Evolutionary conservation across 2,113 vertebrate genomes (phyloP).

Genomic region (Vombatus ursinus): DNA sequence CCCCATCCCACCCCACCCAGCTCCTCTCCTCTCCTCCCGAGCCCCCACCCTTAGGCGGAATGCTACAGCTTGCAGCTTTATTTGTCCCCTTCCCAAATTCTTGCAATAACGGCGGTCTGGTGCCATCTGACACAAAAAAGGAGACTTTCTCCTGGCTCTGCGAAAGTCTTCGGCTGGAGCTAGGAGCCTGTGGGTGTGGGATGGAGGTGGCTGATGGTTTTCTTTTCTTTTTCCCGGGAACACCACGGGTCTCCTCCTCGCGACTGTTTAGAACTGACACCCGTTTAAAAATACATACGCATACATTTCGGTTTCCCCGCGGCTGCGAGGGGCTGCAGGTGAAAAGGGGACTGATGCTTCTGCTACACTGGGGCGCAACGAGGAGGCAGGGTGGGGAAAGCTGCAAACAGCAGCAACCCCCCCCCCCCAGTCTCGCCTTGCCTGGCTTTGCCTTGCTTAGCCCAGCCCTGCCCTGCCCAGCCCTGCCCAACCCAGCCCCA

Average conservation of each 20-base stretch:
- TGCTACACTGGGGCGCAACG: not conserved
- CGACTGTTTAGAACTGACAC: not conserved
- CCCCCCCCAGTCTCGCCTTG: conserved; percentile 59
- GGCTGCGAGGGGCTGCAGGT: conserved; percentile 73
- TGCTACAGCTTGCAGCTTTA: conserved; percentile 1
- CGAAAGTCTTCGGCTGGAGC: conserved; percentile 46
- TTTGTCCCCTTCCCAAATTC: conserved; percentile 50
- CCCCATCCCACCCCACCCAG: not conserved
- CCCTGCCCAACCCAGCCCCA: not conserved
- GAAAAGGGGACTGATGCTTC: conserved; percentile 48
- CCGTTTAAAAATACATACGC: conserved; percentile 48
- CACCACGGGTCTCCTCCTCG: not conserved
- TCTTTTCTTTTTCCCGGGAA: not conserved
- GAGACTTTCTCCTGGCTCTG: conserved; percentile 53
- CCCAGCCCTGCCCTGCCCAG: not conserved
- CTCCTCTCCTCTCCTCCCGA: conserved; percentile 30
- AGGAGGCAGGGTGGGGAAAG: conserved; percentile 38
- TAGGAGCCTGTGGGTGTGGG: conserved; percentile 20
- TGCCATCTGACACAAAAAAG: conserved; percentile 72
- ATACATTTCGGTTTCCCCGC: conserved; percentile 53
- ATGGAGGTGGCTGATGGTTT: not conserved
- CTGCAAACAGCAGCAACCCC: conserved; percentile 58
- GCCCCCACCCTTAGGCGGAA: not conserved
- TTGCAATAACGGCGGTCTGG: conserved; percentile 8
- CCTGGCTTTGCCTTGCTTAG: too few species aligned